Evolutionary conservation across 1,140 invertebrate species (phyloP).

Genomic region (Thaumatotibia leucotreta): DNA sequence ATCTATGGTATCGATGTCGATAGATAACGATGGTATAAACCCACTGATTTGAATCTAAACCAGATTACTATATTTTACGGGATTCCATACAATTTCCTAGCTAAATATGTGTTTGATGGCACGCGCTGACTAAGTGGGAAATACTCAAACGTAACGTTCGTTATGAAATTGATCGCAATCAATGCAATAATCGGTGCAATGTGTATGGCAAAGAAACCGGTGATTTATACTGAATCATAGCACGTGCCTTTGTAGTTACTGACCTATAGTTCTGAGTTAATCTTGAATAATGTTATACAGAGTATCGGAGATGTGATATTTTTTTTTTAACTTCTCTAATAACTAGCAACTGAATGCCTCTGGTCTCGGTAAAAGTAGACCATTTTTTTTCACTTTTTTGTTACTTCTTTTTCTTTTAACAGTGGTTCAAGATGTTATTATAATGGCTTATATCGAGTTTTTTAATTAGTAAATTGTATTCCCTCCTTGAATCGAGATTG

Average conservation of each 20-base stretch:
- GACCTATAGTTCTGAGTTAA: background rate
- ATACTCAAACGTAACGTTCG: background rate
- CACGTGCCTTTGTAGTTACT: background rate
- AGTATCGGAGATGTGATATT: too few species aligned
- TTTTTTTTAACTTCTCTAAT: too few species aligned
- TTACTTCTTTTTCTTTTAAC: too few species aligned
- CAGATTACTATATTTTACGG: background rate
- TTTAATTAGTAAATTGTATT: too few species aligned
- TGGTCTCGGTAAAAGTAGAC: too few species aligned
- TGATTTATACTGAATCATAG: background rate
- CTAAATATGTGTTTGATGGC: background rate
- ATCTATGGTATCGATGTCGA: too few species aligned
- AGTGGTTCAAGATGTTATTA: too few species aligned
- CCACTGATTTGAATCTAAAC: background rate
- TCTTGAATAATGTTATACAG: background rate
- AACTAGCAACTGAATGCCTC: too few species aligned
- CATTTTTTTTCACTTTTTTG: too few species aligned
- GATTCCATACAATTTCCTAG: background rate
- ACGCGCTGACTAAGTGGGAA: constrained; percentile 5
- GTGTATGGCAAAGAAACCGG: background rate
- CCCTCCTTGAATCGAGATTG: too few species aligned
- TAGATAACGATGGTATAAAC: background rate
- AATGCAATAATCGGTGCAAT: background rate
- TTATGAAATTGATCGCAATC: constrained; percentile 6
- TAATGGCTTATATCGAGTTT: too few species aligned